A percentile compares a stretch with the other conserved stretches of the same genome.
These are phyloP conservation scores for Meiosimyza platycephala DNA, from an alignment of 2,888 invertebrate genomes.

Conservation along the genomic window DNA sequence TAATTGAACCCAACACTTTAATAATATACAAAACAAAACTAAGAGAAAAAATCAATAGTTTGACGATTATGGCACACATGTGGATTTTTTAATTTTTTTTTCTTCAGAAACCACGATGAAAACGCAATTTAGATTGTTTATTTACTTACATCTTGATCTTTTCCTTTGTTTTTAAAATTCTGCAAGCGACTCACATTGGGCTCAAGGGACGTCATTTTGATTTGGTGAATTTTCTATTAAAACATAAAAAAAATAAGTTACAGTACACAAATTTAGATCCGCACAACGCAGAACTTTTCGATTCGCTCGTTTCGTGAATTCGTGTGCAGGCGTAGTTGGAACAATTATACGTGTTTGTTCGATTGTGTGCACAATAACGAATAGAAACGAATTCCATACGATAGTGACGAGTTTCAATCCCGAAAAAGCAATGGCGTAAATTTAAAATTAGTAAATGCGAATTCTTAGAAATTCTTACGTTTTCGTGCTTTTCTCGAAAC, in stretches of 20 bases:
- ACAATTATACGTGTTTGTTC: background rate
- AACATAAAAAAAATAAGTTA: background rate
- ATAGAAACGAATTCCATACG: slow-evolving; percentile 16
- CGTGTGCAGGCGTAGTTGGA: slow-evolving; percentile 10
- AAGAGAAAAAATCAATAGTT: slow-evolving; percentile 23
- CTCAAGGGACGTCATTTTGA: slow-evolving; percentile 55
- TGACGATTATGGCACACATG: slow-evolving; percentile 13
- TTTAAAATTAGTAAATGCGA: slow-evolving; percentile 28
- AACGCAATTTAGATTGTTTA: background rate
- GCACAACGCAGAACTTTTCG: slow-evolving; percentile 26
- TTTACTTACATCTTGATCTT: slow-evolving; percentile 96
- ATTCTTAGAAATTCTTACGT: slow-evolving; percentile 21
- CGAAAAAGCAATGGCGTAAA: slow-evolving; percentile 32
- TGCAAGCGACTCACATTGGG: slow-evolving; percentile 80
- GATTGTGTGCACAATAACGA: slow-evolving; percentile 18
- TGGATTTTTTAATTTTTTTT: slow-evolving; percentile 22
- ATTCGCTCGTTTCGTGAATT: slow-evolving; percentile 17
- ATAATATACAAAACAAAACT: no score
- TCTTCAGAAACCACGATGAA: background rate
- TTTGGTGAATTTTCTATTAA: slow-evolving; percentile 23
- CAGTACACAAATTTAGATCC: slow-evolving; percentile 8
- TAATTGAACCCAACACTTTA: no score
- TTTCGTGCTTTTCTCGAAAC: slow-evolving; percentile 14
- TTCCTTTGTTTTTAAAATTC: slow-evolving; percentile 98
- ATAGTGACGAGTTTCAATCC: background rate